phyloP scores from a whole-genome alignment of 2,797 vertebrate genomes.

The Fistularia tabacaria region DNA sequence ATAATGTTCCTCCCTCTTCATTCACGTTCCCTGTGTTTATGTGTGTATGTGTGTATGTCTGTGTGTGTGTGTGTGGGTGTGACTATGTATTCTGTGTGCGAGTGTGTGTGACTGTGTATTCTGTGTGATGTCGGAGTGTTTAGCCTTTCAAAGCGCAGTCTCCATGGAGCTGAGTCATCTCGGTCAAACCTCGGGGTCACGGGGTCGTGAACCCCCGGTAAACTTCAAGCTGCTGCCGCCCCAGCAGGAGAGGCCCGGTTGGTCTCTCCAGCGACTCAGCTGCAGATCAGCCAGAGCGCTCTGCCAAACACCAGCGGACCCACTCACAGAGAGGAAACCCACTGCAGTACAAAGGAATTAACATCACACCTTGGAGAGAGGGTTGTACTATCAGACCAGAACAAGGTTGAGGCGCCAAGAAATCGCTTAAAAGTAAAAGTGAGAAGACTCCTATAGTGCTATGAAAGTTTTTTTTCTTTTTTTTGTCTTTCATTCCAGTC shows the following conservation, averaged over 20 bases:
- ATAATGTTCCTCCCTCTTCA: not conserved
- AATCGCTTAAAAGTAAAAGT: too few species aligned
- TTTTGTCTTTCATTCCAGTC: not conserved
- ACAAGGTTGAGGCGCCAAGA: too few species aligned
- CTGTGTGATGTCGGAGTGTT: conserved; percentile 42
- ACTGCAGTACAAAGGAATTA: not conserved
- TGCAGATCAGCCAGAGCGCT: conserved; percentile 1
- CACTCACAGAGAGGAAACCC: not conserved
- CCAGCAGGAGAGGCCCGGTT: conserved; percentile 37
- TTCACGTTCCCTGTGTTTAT: not conserved
- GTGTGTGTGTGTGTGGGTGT: too few species aligned
- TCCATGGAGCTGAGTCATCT: conserved; percentile 59
- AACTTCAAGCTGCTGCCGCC: conserved; percentile 57
- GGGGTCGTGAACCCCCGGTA: conserved; percentile 50
- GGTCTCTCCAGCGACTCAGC: not conserved
- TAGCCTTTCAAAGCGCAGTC: conserved; percentile 52
- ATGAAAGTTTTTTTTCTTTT: not conserved
- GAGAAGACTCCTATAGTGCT: too few species aligned
- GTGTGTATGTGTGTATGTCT: conserved; percentile 5
- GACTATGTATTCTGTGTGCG: not conserved
- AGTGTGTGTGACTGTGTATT: conserved; percentile 4
- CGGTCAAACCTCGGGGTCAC: conserved; percentile 53
- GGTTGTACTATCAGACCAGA: too few species aligned
- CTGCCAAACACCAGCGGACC: too few species aligned
- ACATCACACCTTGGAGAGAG: not conserved